phyloP scores from a whole-genome alignment of 1,140 invertebrate species.

The Ostrea edulis region DNA sequence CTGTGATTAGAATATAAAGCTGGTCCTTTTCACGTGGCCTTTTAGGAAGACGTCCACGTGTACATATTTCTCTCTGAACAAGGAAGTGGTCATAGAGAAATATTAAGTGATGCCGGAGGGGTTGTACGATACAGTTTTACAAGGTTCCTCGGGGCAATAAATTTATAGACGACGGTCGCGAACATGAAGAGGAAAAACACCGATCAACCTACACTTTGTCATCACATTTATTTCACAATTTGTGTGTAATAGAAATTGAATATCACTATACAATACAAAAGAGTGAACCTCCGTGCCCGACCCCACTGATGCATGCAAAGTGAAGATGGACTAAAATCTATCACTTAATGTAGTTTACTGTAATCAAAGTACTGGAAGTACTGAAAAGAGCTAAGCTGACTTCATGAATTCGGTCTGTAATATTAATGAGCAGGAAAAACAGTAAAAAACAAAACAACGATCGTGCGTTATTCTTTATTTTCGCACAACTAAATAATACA shows the following conservation, averaged over 20 bases:
- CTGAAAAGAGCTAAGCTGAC: too few species aligned
- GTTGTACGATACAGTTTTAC: background rate
- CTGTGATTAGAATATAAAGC: conserved; percentile 35
- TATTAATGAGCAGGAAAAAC: too few species aligned
- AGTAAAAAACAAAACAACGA: too few species aligned
- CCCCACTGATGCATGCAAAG: background rate
- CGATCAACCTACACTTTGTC: background rate
- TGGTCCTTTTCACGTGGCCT: conserved; percentile 43
- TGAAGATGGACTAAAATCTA: too few species aligned
- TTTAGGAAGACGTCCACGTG: conserved; percentile 17
- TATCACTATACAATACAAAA: background rate
- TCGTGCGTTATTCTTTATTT: too few species aligned
- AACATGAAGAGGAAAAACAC: background rate
- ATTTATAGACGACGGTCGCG: background rate
- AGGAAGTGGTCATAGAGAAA: background rate
- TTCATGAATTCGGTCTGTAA: too few species aligned
- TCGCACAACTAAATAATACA: too few species aligned
- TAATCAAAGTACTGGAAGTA: too few species aligned
- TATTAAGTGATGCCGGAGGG: background rate
- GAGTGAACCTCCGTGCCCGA: background rate
- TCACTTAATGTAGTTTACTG: too few species aligned
- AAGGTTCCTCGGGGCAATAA: background rate
- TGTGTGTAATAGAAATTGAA: background rate
- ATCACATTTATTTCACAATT: background rate
- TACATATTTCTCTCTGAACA: background rate